These are phyloP conservation scores for Platanista minor DNA, from an alignment of 2,113 vertebrate genomes.

Conservation along the genomic window DNA sequence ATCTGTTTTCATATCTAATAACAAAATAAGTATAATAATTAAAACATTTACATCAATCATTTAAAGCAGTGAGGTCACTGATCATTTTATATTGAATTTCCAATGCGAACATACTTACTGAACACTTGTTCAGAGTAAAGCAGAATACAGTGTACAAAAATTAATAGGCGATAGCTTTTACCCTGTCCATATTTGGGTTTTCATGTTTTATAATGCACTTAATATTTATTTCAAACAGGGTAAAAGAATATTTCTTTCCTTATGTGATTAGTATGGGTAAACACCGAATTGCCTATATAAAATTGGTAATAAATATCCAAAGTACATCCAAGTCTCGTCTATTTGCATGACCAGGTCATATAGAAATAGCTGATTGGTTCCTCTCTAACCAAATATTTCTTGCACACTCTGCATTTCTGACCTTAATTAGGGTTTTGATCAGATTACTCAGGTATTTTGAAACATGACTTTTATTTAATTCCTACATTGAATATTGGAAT, in stretches of 20 bases:
- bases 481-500: neutral
- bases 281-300: neutral
- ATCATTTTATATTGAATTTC: neutral
- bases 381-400: neutral
- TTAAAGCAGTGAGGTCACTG: neutral
- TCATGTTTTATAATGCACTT: neutral
- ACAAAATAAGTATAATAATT: neutral
- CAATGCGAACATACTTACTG: neutral
- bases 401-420: neutral
- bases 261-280: neutral
- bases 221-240: neutral
- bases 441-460: neutral
- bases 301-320: neutral
- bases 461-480: neutral
- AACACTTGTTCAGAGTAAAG: neutral
- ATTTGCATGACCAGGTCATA: neutral
- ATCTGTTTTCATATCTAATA: neutral
- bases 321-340: neutral
- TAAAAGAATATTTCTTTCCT: neutral
- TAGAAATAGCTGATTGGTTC: neutral
- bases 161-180: neutral
- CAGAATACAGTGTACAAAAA: neutral
- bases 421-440: neutral
- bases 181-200: neutral
- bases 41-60: neutral